Evolutionary conservation across 2,113 vertebrate genomes (phyloP), one percentile per base, ranked within the genome.

Genomic region (Archocentrus centrarchus): DNA sequence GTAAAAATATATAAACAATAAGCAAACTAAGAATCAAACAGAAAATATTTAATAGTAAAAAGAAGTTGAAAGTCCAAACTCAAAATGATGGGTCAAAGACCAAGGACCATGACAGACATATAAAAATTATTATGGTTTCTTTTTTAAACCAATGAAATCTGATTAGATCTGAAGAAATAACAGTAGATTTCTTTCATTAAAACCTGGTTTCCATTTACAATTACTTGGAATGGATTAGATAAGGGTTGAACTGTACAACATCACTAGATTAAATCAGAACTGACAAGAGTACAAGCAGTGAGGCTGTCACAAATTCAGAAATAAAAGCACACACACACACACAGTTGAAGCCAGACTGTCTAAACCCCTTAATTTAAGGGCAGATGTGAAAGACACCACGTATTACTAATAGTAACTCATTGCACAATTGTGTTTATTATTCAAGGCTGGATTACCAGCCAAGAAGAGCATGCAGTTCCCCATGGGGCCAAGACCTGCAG

Each of bases 271-370:
- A 73, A 73, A 73, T 32, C 6, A 32, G 27, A 73, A 32, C 11
- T n/a, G 27, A 55, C 68, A 55, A 73, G 27, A 20, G 1, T 24
- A 0, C 66, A 50, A 30, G 41, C 64, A 70, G 64, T 24, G 41
- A 50, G 15, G 0, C 41, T 30, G 64, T 27, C 0, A 22, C 1
- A 68, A 1, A 17, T 44, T 3, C 17, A 44, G 44, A 66, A n/a
- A 4, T 4, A 0, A 0, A 0, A 11, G 2, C 18, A 3, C 6
- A 7, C 35, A 6, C 35, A 6, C 35, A 6, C 6, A 7, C 35
- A 35, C 41, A 70, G 64, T 17, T 70, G 15, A 70, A 70, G 64
- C 64, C 64, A 70, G 0, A 47, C 30, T 50, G 50, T 11, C 64
- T 2, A 70, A 70, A 70, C 15, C 64, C 64, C 15, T 11, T 50